Conservation (phyloP, 1,140 invertebrate genomes). For the Agrypnia vestita region DNA sequence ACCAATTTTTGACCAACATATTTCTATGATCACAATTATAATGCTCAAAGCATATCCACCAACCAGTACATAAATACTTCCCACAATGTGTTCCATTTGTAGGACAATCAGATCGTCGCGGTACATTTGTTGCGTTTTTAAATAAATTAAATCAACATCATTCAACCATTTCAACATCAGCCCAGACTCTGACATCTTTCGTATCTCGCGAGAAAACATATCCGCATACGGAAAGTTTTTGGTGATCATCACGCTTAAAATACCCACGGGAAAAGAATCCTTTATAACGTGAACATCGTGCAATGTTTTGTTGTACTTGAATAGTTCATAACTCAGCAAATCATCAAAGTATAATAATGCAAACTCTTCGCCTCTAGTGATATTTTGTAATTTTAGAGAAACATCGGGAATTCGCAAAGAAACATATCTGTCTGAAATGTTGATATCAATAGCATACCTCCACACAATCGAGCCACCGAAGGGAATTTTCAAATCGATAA, state of each 20-base stretch:
- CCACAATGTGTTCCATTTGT: slow-evolving; percentile 27
- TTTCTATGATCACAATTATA: background rate
- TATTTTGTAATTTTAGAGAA: background rate
- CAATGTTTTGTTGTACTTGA: background rate
- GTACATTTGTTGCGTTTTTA: background rate
- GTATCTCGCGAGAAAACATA: background rate
- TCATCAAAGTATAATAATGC: background rate
- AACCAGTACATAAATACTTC: slow-evolving; percentile 23
- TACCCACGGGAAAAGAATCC: background rate
- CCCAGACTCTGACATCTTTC: background rate
- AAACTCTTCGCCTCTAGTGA: slow-evolving; percentile 10
- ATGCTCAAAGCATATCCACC: slow-evolving; percentile 4
- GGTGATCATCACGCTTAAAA: background rate
- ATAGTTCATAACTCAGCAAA: background rate
- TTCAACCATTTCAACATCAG: slow-evolving; percentile 6
- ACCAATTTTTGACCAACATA: background rate
- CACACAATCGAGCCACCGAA: background rate
- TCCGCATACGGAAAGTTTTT: slow-evolving; percentile 24
- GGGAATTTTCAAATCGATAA: background rate
- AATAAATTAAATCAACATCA: background rate
- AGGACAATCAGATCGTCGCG: slow-evolving; percentile 4
- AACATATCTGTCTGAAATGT: background rate
- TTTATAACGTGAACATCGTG: background rate
- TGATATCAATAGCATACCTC: background rate
- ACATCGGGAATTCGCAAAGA: background rate